A percentile compares a stretch with the other conserved stretches of the same genome.
These are phyloP conservation scores for Epicauta chinensis DNA, from an alignment of 1,140 invertebrate genomes.

Conservation along the genomic window DNA sequence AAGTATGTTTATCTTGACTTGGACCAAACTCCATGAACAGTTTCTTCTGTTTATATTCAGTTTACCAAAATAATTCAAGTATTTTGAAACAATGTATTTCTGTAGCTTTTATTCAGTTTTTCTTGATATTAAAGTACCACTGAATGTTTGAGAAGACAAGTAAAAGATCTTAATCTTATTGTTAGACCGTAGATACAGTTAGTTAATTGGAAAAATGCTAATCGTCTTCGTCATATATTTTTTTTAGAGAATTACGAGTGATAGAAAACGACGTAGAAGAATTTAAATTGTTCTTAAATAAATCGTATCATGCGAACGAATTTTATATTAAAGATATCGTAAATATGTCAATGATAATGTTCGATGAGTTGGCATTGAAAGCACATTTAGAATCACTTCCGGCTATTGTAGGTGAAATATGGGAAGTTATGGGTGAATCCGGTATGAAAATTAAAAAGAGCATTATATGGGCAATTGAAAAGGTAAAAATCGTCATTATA, in stretches of 20 bases:
- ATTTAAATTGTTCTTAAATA: conserved; percentile 62
- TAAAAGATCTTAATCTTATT: too few relatives aligned
- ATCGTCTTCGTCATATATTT: background rate
- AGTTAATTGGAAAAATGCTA: background rate
- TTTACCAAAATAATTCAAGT: too few relatives aligned
- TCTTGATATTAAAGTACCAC: too few relatives aligned
- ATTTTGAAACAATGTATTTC: too few relatives aligned
- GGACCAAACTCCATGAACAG: too few relatives aligned
- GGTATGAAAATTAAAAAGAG: conserved; percentile 68
- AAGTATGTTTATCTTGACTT: too few relatives aligned
- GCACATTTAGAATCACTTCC: conserved; percentile 70
- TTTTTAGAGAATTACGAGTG: conserved; percentile 56
- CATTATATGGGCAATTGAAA: conserved; percentile 66
- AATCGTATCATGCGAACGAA: conserved; percentile 72
- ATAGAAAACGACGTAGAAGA: conserved; percentile 67
- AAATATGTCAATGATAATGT: conserved; percentile 56
- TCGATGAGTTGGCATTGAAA: conserved; percentile 71
- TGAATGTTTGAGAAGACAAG: too few relatives aligned
- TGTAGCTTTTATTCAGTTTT: too few relatives aligned
- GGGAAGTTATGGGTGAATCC: conserved; percentile 76
- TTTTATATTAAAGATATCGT: conserved; percentile 76
- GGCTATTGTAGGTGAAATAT: conserved; percentile 71
- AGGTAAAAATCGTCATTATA: conserved; percentile 35
- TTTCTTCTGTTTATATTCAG: too few relatives aligned
- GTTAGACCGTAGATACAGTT: too few relatives aligned